These are phyloP conservation scores for Xestia rhomboidea DNA, from an alignment of 2,888 invertebrate genomes.

Conservation along the genomic window DNA sequence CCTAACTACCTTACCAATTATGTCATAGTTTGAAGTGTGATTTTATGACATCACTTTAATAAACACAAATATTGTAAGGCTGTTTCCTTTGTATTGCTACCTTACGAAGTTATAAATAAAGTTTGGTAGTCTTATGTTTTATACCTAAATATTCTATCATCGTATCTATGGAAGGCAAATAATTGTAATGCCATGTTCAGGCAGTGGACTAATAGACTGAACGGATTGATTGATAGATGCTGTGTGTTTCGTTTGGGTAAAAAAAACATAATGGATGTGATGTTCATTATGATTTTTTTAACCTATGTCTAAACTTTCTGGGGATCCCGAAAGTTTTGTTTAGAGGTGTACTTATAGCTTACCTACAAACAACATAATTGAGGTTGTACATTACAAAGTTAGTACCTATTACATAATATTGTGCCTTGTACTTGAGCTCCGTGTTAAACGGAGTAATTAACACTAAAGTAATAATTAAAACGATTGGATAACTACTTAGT, in stretches of 20 bases:
- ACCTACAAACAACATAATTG: neutral
- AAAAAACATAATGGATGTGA: neutral
- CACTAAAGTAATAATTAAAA: constrained; percentile 8
- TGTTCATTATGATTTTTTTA: too few species aligned
- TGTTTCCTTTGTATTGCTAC: constrained; percentile 16
- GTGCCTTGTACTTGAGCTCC: constrained; percentile 22
- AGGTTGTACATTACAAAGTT: neutral
- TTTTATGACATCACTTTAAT: constrained; percentile 64
- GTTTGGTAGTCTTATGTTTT: neutral
- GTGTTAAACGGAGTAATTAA: constrained; percentile 37
- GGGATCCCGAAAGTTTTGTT: too few species aligned
- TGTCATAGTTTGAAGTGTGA: constrained; percentile 78
- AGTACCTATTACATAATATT: constrained; percentile 17
- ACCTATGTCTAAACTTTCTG: too few species aligned
- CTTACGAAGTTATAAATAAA: constrained; percentile 7
- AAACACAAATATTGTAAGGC: constrained; percentile 34
- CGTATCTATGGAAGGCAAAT: neutral
- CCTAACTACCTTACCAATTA: constrained; percentile 70
- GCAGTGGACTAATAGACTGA: constrained; percentile 11
- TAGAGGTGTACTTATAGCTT: neutral
- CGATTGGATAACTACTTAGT: constrained; percentile 29
- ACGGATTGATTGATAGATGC: constrained; percentile 26
- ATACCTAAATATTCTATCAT: neutral
- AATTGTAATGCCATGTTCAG: neutral
- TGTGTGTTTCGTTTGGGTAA: neutral